Percentiles rank a stretch among this genome's conserved stretches.
Evolutionary conservation across 2,797 vertebrate species (phyloP).

Genomic region (Spinus olivaceus): DNA sequence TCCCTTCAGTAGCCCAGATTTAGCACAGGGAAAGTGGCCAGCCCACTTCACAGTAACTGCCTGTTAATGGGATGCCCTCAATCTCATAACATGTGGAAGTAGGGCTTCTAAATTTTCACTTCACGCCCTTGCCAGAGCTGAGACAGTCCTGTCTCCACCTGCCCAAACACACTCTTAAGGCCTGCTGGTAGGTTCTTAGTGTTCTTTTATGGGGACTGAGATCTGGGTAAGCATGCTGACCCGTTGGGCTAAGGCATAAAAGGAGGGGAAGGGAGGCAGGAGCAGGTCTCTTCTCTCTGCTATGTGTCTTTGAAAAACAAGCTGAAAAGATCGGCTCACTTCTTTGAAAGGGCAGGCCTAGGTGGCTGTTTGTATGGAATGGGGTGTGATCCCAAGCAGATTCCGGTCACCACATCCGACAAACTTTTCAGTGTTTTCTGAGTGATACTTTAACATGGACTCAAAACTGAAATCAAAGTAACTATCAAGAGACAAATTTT

Average conservation of each 20-base stretch:
- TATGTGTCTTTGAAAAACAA: not conserved
- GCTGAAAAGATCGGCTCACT: not conserved
- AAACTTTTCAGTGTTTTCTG: not conserved
- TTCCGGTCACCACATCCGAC: accelerated
- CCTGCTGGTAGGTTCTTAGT: not conserved
- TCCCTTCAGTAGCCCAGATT: not conserved
- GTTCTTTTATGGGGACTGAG: not conserved
- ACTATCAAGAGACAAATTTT: not conserved
- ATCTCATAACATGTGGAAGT: accelerated
- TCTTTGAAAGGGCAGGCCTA: not conserved
- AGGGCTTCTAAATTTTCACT: not conserved
- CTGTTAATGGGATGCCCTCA: accelerated
- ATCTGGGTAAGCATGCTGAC: accelerated
- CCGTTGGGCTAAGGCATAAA: accelerated
- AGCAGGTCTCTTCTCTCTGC: not conserved
- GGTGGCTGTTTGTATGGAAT: not conserved
- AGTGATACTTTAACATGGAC: not conserved
- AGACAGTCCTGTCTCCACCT: not conserved
- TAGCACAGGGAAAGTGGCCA: not conserved
- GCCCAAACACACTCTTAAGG: not conserved
- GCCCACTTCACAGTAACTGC: not conserved
- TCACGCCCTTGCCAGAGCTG: not conserved
- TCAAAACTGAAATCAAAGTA: not conserved
- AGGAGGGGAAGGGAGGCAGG: not conserved
- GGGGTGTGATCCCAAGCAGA: not conserved